These are phyloP conservation scores for Nerophis ophidion DNA, from an alignment of 2,113 vertebrate species.

Conservation along the genomic window DNA sequence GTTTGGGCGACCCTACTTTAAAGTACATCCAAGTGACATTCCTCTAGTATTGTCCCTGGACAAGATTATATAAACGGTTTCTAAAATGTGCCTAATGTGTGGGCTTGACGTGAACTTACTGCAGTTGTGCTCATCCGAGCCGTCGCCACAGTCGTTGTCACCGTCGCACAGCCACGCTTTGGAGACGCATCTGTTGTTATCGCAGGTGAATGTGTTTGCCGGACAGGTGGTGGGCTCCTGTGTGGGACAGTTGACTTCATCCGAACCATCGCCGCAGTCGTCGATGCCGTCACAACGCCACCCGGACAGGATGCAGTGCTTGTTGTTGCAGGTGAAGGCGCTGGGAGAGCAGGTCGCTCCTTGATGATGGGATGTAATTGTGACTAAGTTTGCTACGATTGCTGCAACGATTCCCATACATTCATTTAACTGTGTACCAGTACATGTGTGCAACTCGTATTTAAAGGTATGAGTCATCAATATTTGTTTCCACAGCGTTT, in stretches of 20 bases:
- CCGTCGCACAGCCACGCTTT: conserved; percentile 55
- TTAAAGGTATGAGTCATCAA: no score
- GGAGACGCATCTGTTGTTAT: conserved; percentile 56
- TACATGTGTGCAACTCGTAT: no score
- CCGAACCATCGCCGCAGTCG: conserved; percentile 67
- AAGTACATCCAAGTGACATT: no score
- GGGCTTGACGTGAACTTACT: conserved; percentile 39
- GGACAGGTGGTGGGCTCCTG: conserved; percentile 47
- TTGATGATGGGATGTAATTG: conserved; percentile 12
- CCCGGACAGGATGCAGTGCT: conserved; percentile 48
- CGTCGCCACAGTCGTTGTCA: conserved; percentile 60
- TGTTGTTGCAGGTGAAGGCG: conserved; percentile 65
- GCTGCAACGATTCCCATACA: no score
- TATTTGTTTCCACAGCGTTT: no score
- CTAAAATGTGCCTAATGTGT: no score
- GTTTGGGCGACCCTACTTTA: no score
- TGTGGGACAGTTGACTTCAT: conserved; percentile 63
- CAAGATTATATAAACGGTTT: no score
- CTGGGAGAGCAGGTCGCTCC: conserved; percentile 60
- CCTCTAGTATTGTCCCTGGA: no score
- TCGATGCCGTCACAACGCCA: conserved; percentile 68
- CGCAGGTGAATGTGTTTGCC: conserved; percentile 45
- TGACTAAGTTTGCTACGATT: no score
- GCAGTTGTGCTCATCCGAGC: conserved; percentile 66
- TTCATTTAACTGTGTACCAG: no score